phyloP scores from a whole-genome alignment of 35 echinoderm and acorn worm genomes.

The Eucidaris tribuloides region DNA sequence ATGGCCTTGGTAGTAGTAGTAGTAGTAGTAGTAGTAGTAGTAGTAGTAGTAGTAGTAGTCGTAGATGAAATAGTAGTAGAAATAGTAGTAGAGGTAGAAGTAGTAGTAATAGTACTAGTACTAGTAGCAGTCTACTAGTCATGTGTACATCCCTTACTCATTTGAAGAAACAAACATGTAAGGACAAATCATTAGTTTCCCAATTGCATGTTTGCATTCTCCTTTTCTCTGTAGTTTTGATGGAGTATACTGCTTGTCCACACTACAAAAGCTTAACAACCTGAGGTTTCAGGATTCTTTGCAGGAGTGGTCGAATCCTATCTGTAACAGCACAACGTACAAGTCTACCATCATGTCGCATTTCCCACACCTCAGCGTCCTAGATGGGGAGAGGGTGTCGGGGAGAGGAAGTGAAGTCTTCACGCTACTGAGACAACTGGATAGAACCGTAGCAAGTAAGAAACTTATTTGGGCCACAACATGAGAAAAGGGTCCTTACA shows the following conservation, averaged over 20 bases:
- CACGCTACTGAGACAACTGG: slow-evolving; percentile 42
- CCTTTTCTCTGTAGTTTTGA: slow-evolving; percentile 41
- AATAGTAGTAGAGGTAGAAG: too few species aligned
- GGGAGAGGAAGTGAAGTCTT: slow-evolving; percentile 76
- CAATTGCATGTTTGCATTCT: too few species aligned
- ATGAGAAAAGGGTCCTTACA: too few species aligned
- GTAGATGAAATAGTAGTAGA: too few species aligned
- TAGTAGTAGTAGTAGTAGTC: too few species aligned
- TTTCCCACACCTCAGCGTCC: slow-evolving; percentile 50
- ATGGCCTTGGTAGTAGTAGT: too few species aligned
- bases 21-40: too few species aligned
- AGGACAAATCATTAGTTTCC: too few species aligned
- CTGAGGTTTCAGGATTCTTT: slow-evolving; percentile 47
- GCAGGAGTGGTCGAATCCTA: slow-evolving; percentile 58
- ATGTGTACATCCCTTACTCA: too few species aligned
- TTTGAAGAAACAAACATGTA: too few species aligned
- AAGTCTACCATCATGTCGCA: slow-evolving; percentile 36
- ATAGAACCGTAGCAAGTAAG: slow-evolving; percentile 54
- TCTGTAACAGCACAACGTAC: slow-evolving; percentile 63
- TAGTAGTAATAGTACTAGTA: too few species aligned
- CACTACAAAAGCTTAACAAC: slow-evolving; percentile 41
- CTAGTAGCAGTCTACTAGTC: too few species aligned
- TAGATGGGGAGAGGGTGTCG: slow-evolving; percentile 78
- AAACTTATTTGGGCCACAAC: neutral
- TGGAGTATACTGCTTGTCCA: slow-evolving; percentile 35